Evolutionary conservation across 2,113 vertebrate species (phyloP), one percentile per base, ranked within the genome.

Genomic region (Pluvianellus socialis): DNA sequence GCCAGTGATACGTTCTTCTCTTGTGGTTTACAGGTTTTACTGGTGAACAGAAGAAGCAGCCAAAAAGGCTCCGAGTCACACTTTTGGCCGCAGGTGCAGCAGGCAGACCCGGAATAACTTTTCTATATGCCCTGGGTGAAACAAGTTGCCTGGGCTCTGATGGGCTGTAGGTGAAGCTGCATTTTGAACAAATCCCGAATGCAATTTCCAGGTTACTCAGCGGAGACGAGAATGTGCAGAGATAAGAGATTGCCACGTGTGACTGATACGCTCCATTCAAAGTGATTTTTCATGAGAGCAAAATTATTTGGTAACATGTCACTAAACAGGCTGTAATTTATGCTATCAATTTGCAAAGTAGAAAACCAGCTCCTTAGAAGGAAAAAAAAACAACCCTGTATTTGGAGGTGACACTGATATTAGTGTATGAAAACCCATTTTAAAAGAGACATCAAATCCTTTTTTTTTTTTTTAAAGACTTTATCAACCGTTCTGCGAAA

Each of bases 261-360:
- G 96, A 98, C 89, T 95, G 92, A 98, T 95, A 92, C 27, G 9
- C 8, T 95, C 80, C 12, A 30, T 72, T 96, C 94, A 96, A 79
- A 97, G 91, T 49, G 88, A 86, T 95, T 96, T 94, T 98, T 97
- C 94, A 91, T 19, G 93, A 96, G 90, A 97, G 90, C 82, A 96
- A 97, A 97, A 97, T 97, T 96, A 98, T 97, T 97, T 97, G 61
- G 32, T 52, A 95, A 91, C 68, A 66, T 92, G 89, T 90, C 97
- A 97, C 96, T 97, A 97, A 98, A 94, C 74, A 97, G 92, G 82
- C n/a, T 47, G 90, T 94, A 97, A 98, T 97, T 96, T 96, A 97
- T 93, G 95, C 91, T 76, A 92, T 91, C 91, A 90, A 88, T 90
- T 88, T 90, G 96, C 79, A 94, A 96, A 96, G 95, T 77, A 92